phyloP scores from a whole-genome alignment of 2,797 vertebrate genomes.

The Muscicapa comitata region DNA sequence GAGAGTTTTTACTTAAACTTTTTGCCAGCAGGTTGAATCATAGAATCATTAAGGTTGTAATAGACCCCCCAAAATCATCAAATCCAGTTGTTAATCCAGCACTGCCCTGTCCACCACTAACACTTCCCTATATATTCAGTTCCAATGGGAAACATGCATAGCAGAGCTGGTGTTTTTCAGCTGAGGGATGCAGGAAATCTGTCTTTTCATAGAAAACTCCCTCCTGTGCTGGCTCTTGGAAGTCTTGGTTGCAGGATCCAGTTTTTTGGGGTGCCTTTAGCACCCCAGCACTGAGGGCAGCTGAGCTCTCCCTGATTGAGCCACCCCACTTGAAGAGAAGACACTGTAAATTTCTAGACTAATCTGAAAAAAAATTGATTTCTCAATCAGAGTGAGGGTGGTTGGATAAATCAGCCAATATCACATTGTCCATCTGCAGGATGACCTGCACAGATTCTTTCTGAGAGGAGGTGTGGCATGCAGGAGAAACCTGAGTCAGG shows the following conservation, averaged over 20 bases:
- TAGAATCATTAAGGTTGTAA: neutral
- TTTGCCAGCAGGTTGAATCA: neutral
- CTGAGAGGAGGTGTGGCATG: neutral
- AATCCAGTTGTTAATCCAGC: neutral
- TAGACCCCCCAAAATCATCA: rapidly evolving
- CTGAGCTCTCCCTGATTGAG: neutral
- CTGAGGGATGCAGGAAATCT: neutral
- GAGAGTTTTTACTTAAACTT: neutral
- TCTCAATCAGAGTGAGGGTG: neutral
- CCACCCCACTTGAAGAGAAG: neutral
- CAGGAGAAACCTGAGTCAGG: neutral
- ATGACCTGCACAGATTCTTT: neutral
- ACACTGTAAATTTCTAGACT: neutral
- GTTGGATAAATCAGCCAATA: neutral
- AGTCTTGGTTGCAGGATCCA: neutral
- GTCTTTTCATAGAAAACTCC: neutral
- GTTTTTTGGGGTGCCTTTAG: neutral
- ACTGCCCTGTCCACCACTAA: neutral
- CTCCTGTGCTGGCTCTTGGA: neutral
- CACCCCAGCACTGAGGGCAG: neutral
- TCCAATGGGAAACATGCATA: neutral
- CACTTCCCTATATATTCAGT: neutral
- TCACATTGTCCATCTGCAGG: neutral
- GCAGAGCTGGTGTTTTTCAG: neutral
- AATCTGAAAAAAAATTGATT: neutral